phyloP scores from a whole-genome alignment of 1,140 invertebrate genomes.

The Diachasma alloeum region DNA sequence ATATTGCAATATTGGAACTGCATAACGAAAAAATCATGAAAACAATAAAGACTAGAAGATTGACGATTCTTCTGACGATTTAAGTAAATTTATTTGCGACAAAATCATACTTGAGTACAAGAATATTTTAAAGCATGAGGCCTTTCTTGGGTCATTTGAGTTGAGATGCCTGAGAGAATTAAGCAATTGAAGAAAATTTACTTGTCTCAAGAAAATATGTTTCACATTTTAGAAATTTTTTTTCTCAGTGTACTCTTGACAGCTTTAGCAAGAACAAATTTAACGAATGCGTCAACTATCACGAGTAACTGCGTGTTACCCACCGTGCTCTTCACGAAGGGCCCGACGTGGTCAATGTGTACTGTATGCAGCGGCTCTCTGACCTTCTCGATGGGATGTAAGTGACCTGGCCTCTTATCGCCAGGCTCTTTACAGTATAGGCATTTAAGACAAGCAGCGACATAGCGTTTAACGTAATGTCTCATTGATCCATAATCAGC shows the following conservation, averaged over 20 bases:
- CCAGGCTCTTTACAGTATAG: slow-evolving; percentile 38
- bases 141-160: too few relatives aligned
- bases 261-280: slow-evolving; percentile 45
- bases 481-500: slow-evolving; percentile 46
- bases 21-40: too few relatives aligned
- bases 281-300: slow-evolving; percentile 52
- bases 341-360: slow-evolving; percentile 46
- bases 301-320: slow-evolving; percentile 42
- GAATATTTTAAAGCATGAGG: too few relatives aligned
- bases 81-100: too few relatives aligned
- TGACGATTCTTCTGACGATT: too few relatives aligned
- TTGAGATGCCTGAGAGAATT: too few relatives aligned
- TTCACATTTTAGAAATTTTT: too few relatives aligned
- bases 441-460: slow-evolving; percentile 42
- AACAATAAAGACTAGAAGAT: too few relatives aligned
- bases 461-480: slow-evolving; percentile 36
- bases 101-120: too few relatives aligned
- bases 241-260: slow-evolving; percentile 39
- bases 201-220: too few relatives aligned
- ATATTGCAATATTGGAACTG: too few relatives aligned
- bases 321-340: slow-evolving; percentile 38
- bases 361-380: slow-evolving; percentile 47
- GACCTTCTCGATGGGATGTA: slow-evolving; percentile 47
- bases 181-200: too few relatives aligned
- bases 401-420: slow-evolving; percentile 40